Evolutionary conservation across 1,140 invertebrate genomes (phyloP), one percentile per base, ranked within the genome.

Genomic region (Mercenaria mercenaria): DNA sequence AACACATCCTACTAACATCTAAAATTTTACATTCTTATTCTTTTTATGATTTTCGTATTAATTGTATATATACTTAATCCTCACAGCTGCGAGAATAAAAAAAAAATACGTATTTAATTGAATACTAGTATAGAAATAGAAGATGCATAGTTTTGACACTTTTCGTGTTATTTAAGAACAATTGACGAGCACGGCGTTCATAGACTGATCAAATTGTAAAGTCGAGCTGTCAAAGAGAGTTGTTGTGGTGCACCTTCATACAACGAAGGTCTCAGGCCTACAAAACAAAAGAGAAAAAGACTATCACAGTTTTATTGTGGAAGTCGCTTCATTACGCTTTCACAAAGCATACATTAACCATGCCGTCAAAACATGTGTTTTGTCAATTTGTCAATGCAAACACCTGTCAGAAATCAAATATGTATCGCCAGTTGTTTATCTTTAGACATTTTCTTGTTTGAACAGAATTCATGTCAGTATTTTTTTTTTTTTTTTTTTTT

Each of bases 351-450:
- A 72, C 67, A 72, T 72, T 72, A 39, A n/a, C 37, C 67, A 13
- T 72, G 29, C 67, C 34, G 67, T 39, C 67, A 72, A 37, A 72
- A 72, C 67, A 72, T 72, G 67, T 72, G 67, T 72, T 72, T 72
- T 72, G 67, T 72, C 34, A 72, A 72, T 41, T 72, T 72, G 67
- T 72, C 43, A 79, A 29, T 79, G 29, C 47, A 52, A 79, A 52
- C 76, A 79, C 76, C 76, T 79, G 76, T 79, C 76, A 79, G 56
- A 79, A 79, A 52, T 26, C 29, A 34, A 37, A 79, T 79, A 72
- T 72, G 34, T 41, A 2, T 72, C 67, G 34, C n/a, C 67, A 39
- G 67, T 11, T 39, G 4, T 34, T 72, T 72, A 72, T 72, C 67
- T 72, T 20, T 23, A 37, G 67, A 37, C 67, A 39, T 15, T 39